phyloP scores from a whole-genome alignment of 1,140 invertebrate genomes.

The Lamellibrachia luymesi region DNA sequence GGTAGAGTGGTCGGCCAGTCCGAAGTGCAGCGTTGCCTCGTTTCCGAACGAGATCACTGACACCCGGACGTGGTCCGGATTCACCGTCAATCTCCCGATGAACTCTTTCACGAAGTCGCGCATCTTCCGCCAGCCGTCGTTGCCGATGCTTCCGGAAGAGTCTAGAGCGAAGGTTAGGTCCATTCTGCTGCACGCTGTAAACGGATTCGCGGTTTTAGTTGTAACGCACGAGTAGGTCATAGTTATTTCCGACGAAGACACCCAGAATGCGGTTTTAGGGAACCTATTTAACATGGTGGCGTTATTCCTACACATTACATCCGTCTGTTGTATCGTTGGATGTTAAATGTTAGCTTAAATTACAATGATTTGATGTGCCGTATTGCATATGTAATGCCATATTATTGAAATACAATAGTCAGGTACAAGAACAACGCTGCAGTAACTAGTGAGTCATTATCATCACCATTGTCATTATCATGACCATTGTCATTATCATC shows the following conservation, averaged over 20 bases:
- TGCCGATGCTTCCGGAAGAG: background rate
- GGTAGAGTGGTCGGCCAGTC: slow-evolving; percentile 6
- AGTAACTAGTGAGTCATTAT: too few relatives aligned
- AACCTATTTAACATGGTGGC: background rate
- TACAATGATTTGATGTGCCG: background rate
- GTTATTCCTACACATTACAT: background rate
- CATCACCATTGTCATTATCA: too few relatives aligned
- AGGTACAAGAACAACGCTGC: too few relatives aligned
- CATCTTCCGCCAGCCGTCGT: background rate
- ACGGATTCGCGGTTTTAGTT: background rate
- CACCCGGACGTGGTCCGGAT: background rate
- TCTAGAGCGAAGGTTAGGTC: slow-evolving; percentile 6
- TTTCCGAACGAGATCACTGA: slow-evolving; percentile 12
- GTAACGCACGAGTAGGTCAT: background rate
- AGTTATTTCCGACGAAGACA: background rate
- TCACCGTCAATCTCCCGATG: background rate
- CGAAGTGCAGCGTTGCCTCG: background rate
- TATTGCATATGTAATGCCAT: background rate
- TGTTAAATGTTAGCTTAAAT: background rate
- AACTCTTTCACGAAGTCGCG: slow-evolving; percentile 8
- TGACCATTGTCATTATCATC: too few relatives aligned
- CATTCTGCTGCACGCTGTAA: background rate
- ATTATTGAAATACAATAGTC: too few relatives aligned
- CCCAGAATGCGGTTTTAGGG: background rate
- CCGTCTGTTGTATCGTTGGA: background rate